Percentiles rank a stretch among this genome's conserved stretches.
These are phyloP conservation scores for Agonopterix arenella DNA, from an alignment of 2,888 invertebrate species.

Conservation along the genomic window DNA sequence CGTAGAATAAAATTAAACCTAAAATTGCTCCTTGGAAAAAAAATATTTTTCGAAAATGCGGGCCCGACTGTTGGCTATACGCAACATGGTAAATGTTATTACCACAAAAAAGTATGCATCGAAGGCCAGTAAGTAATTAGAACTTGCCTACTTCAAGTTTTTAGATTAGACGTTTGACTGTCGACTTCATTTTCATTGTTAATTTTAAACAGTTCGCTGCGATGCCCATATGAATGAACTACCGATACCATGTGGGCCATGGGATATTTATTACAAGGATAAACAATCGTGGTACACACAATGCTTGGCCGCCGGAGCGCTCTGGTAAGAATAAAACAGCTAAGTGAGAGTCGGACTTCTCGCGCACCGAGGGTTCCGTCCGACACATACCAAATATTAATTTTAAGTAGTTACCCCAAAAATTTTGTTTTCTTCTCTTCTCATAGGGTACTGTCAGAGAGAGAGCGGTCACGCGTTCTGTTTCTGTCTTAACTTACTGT, in stretches of 20 bases:
- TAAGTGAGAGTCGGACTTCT: too few species aligned
- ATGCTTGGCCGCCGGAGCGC: slow-evolving; percentile 31
- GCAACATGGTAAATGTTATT: slow-evolving; percentile 8
- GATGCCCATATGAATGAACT: slow-evolving; percentile 83
- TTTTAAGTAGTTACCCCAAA: too few species aligned
- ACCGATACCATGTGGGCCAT: slow-evolving; percentile 85
- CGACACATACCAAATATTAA: too few species aligned
- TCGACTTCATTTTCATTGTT: not conserved
- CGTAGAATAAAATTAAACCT: too few species aligned
- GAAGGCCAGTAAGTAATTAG: slow-evolving; percentile 1
- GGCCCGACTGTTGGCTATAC: slow-evolving; percentile 19
- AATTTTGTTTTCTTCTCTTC: too few species aligned
- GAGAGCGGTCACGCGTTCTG: too few species aligned
- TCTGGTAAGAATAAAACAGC: slow-evolving; percentile 32
- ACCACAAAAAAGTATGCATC: slow-evolving; percentile 2
- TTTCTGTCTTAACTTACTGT: too few species aligned
- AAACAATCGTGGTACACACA: slow-evolving; percentile 69
- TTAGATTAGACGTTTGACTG: not conserved
- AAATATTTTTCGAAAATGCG: slow-evolving; percentile 12
- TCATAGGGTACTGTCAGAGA: too few species aligned
- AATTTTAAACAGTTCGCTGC: slow-evolving; percentile 18
- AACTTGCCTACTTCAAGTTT: not conserved
- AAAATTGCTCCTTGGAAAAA: too few species aligned
- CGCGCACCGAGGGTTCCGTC: too few species aligned
- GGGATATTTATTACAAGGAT: slow-evolving; percentile 81